Evolutionary conservation across 2,888 invertebrate species (phyloP), one percentile per base, ranked within the genome.

Genomic region (Rhamphomyia laevipes): DNA sequence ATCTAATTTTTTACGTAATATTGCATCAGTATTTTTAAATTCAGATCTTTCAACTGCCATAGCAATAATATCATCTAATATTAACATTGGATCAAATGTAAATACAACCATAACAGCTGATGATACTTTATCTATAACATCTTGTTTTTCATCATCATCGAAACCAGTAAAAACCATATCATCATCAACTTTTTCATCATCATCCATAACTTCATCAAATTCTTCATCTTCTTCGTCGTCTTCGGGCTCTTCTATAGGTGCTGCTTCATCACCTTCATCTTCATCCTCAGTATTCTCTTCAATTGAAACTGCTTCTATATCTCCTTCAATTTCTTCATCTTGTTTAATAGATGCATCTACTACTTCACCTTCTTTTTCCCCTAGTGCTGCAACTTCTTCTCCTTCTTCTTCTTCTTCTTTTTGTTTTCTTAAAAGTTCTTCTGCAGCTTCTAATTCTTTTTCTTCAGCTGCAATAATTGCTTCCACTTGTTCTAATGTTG

Each of bases 1-100:
- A 43, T 65, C 58, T 1, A 64, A 51, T 16, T 54, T 58, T 2
- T 49, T 31, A 4, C 57, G 52, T 0, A 63, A 46, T 1, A 49
- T 4, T 4, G 37, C 40, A 6, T 58, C 53, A 0, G 51, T 48
- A 17, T 50, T 50, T 0, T 50, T 11, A 13, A 50, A 35, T 35
- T 63, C 64, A 13, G 48, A 50, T 0, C 21, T 18, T 0, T 48
- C 43, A 1, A 67, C 59, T 0, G 53, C 55, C 13, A 44, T 46
- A 11, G 13, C 27, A 11, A 62, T 56, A 0, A 61, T 18, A 2
- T 55, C 53, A 0, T 42, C 13, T 1, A 66, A 9, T 30, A 64
- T 62, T 0, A 58, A 53, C 0, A 27, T 4, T 0, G 56, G 49
- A 3, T 54, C 51, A 10, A 33, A 27, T 0, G 30, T 4, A 0